These are phyloP conservation scores for Microcebus jonahi DNA, from an alignment of 2,113 vertebrate species.

Conservation along the genomic window DNA sequence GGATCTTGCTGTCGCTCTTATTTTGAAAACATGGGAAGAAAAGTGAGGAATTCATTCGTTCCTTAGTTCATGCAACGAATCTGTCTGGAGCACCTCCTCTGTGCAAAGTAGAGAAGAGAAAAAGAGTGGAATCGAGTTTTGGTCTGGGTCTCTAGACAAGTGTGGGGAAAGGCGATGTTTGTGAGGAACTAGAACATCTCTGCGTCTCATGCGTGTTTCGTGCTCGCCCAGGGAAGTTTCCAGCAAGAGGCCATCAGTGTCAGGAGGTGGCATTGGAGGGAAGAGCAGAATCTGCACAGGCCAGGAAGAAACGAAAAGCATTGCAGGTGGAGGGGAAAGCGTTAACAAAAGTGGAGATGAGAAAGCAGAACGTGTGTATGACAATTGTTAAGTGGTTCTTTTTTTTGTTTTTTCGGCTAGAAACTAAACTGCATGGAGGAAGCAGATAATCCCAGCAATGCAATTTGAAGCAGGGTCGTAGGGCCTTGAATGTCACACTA, in stretches of 20 bases:
- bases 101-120: background rate
- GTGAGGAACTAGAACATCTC: background rate
- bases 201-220: background rate
- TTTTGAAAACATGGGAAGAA: background rate
- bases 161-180: background rate
- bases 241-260: background rate
- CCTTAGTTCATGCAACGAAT: background rate
- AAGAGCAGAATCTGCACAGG: background rate
- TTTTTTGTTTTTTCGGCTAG: background rate
- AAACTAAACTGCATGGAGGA: background rate
- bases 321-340: background rate
- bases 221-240: background rate
- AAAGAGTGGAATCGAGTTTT: background rate
- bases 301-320: background rate
- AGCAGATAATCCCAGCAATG: background rate
- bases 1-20: background rate
- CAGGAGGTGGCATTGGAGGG: background rate
- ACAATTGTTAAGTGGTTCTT: too few relatives aligned
- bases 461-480: background rate
- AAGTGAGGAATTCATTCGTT: background rate
- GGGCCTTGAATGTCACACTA: background rate
- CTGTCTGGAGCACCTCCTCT: background rate
- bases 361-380: background rate
- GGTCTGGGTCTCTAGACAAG: background rate
- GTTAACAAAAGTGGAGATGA: background rate